Evolutionary conservation across 2,113 vertebrate species (phyloP).

Genomic region (Taurulus bubalis): DNA sequence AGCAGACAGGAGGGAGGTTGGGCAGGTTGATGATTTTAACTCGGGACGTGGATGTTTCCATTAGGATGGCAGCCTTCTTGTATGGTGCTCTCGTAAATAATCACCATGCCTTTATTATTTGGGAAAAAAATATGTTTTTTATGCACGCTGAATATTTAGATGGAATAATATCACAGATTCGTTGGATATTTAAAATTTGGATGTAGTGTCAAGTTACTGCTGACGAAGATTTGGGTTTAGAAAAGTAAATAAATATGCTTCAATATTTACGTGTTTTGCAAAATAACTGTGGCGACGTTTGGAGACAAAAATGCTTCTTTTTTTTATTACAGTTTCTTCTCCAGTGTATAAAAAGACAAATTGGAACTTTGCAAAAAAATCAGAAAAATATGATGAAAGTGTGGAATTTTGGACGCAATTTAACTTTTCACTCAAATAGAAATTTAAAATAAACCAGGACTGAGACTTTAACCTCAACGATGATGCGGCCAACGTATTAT

Average conservation of each 20-base stretch:
- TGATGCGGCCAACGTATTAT: neutral
- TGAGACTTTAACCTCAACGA: too few relatives aligned
- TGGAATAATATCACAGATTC: neutral
- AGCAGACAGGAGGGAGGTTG: too few relatives aligned
- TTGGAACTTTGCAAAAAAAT: too few relatives aligned
- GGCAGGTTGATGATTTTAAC: neutral
- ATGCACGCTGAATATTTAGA: neutral
- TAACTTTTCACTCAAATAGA: too few relatives aligned
- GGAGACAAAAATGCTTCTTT: too few relatives aligned
- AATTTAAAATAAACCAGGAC: too few relatives aligned
- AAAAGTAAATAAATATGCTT: neutral
- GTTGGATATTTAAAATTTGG: neutral
- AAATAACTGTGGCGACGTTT: too few relatives aligned
- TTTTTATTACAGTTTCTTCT: too few relatives aligned
- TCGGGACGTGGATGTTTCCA: too few relatives aligned
- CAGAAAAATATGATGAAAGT: too few relatives aligned
- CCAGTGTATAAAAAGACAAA: too few relatives aligned
- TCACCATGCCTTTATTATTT: neutral
- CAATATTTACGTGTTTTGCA: neutral
- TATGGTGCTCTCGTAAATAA: neutral
- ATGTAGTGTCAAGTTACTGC: neutral
- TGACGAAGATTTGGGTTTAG: neutral
- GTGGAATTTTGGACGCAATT: too few relatives aligned
- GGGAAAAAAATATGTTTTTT: neutral
- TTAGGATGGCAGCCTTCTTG: neutral